Percentiles rank a stretch among this genome's conserved stretches.
phyloP scores from a whole-genome alignment of 2,113 vertebrate genomes.

The Phoxinus phoxinus region DNA sequence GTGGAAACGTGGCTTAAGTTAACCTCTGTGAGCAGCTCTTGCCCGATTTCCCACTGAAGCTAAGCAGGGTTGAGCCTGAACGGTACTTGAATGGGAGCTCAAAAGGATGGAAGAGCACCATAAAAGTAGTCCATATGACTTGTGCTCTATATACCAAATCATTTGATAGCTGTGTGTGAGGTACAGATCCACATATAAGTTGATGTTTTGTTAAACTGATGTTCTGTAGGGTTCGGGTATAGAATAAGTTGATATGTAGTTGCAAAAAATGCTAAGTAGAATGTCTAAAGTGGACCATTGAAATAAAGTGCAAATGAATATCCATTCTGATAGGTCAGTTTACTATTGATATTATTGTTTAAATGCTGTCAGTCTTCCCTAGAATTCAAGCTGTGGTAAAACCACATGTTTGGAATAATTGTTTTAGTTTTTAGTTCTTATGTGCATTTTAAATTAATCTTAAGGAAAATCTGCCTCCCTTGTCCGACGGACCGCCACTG shows the following conservation, averaged over 20 bases:
- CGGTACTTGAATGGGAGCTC: no score
- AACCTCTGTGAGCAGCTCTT: no score
- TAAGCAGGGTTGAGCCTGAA: no score
- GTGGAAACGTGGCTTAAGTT: no score
- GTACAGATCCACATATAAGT: not conserved
- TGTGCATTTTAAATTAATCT: not conserved
- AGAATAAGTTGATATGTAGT: no score
- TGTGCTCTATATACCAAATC: not conserved
- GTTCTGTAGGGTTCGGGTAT: no score
- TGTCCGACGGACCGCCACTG: not conserved
- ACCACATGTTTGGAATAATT: not conserved
- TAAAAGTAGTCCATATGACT: not conserved
- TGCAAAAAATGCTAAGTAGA: no score
- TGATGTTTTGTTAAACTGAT: not conserved
- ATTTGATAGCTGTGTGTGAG: not conserved
- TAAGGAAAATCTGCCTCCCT: not conserved
- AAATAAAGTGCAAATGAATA: not conserved
- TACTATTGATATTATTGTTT: not conserved
- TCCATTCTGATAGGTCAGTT: not conserved
- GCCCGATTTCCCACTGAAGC: no score
- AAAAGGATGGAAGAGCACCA: not conserved
- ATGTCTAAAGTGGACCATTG: no score
- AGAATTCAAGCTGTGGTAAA: not conserved
- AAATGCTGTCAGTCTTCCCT: not conserved
- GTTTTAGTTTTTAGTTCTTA: not conserved